phyloP scores from a whole-genome alignment of 2,888 invertebrate genomes.

The Uloborus plumipes region DNA sequence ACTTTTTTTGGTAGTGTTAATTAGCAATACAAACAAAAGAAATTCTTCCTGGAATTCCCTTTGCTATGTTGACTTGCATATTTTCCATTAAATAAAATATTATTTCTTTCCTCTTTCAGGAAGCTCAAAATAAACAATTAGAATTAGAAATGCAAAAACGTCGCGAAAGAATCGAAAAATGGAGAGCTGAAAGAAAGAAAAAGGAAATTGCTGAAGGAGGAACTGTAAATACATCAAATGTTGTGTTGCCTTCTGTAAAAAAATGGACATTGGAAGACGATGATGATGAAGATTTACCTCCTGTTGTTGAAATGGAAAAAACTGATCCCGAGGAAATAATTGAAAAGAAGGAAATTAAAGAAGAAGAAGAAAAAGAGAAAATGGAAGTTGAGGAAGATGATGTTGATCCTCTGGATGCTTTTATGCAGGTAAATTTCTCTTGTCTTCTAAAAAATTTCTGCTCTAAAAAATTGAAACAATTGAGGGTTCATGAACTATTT shows the following conservation, averaged over 20 bases:
- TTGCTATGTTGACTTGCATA: neutral
- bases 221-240: slow-evolving; percentile 69
- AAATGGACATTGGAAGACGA: slow-evolving; percentile 77
- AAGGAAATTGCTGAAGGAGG: slow-evolving; percentile 81
- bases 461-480: too few relatives aligned
- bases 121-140: slow-evolving; percentile 89
- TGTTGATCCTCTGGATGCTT: slow-evolving; percentile 96
- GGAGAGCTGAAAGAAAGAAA: slow-evolving; percentile 93
- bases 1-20: too few relatives aligned
- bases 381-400: slow-evolving; percentile 79
- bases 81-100: neutral
- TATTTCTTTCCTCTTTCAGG: slow-evolving; percentile 73
- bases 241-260: slow-evolving; percentile 55
- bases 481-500: too few relatives aligned
- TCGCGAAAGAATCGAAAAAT: slow-evolving; percentile 93
- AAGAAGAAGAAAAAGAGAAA: slow-evolving; percentile 66
- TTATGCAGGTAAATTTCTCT: slow-evolving; percentile 88
- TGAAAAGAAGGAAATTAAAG: slow-evolving; percentile 66
- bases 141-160: slow-evolving; percentile 97
- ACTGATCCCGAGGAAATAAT: slow-evolving; percentile 46
- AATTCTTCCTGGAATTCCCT: too few relatives aligned
- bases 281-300: slow-evolving; percentile 84
- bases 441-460: too few relatives aligned
- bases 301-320: slow-evolving; percentile 75
- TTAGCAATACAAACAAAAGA: too few relatives aligned